Conservation (phyloP, 2,888 invertebrate species). For the Pachliopta kotzebuea region DNA sequence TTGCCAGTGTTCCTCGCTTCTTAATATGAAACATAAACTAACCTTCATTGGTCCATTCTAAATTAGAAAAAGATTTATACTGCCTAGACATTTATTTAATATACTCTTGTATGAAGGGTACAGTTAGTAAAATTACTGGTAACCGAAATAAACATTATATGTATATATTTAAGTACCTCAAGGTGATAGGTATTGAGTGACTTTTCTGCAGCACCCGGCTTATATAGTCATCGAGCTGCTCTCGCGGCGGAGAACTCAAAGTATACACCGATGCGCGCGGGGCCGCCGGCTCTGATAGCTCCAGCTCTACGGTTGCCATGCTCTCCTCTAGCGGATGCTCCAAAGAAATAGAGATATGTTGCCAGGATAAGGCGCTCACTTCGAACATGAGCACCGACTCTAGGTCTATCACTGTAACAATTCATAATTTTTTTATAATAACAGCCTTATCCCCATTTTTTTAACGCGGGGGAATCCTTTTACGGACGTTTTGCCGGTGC, state of each 20-base stretch:
- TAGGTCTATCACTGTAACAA: slow-evolving; percentile 73
- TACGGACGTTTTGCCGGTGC: too few species aligned
- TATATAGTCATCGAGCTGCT: slow-evolving; percentile 70
- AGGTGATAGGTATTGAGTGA: slow-evolving; percentile 95
- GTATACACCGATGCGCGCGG: slow-evolving; percentile 89
- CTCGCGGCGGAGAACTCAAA: slow-evolving; percentile 68
- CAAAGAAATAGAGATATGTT: slow-evolving; percentile 93
- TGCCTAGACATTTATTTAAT: too few species aligned
- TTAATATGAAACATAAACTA: too few species aligned
- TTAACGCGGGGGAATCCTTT: too few species aligned
- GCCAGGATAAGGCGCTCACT: slow-evolving; percentile 93
- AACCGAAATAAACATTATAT: not conserved
- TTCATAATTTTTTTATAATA: not conserved
- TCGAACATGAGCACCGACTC: slow-evolving; percentile 94
- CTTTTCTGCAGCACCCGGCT: slow-evolving; percentile 88
- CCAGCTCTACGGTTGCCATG: slow-evolving; percentile 95
- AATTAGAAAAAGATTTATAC: too few species aligned
- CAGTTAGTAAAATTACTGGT: too few species aligned
- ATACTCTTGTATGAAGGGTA: too few species aligned
- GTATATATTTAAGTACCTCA: slow-evolving; percentile 82
- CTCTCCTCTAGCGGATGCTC: slow-evolving; percentile 96
- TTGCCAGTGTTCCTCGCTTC: too few species aligned
- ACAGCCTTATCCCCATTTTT: too few species aligned
- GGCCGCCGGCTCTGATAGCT: slow-evolving; percentile 89
- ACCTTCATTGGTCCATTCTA: too few species aligned